Evolutionary conservation across 2,888 invertebrate genomes (phyloP), one percentile per base, ranked within the genome.

Genomic region (Ectemnius continuus): DNA sequence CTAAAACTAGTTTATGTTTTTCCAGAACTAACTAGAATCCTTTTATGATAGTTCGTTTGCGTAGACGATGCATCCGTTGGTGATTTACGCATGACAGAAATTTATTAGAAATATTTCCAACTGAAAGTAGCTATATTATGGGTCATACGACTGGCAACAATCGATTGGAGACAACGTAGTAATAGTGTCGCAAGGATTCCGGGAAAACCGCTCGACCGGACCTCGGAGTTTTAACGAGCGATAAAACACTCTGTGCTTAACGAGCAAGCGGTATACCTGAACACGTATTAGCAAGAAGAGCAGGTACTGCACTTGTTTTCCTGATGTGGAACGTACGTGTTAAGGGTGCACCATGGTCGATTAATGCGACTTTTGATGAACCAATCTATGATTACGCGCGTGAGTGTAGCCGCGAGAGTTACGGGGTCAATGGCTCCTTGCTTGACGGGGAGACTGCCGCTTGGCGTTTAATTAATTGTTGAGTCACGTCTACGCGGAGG

Each of bases 41-140:
- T 84, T 79, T 80, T 79, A 74, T 66, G 60, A 69, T 36, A 11
- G 0, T 36, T 11, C 8, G 8, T 2, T 1, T 36, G 36, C 36
- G 36, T 36, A 36, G 36, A 36, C 36, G 36, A 36, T 36, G 36
- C 36, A 36, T 36, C 36, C 8, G 2, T 8, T 75, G 74, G 73
- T 73, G 47, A 73, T 85, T 85, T 83, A 84, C 83, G 80, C 79
- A 79, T 80, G 79, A 83, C 84, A 78, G 82, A 84, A 84, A 86
- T 85, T 86, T 84, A 85, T 85, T 77, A 57, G 75, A 70, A 61
- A 56, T 52, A 46, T 20, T 57, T 64, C 48, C 67, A 62, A 8
- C 8, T 36, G 36, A 36, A 36, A 36, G 36, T 11, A 36, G 36
- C 16, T 1, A 52, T n/a, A n/a, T n/a, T n/a, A n/a, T n/a, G n/a